phyloP scores from a whole-genome alignment of 2,113 vertebrate genomes.

The Telmatochromis brichardi region DNA sequence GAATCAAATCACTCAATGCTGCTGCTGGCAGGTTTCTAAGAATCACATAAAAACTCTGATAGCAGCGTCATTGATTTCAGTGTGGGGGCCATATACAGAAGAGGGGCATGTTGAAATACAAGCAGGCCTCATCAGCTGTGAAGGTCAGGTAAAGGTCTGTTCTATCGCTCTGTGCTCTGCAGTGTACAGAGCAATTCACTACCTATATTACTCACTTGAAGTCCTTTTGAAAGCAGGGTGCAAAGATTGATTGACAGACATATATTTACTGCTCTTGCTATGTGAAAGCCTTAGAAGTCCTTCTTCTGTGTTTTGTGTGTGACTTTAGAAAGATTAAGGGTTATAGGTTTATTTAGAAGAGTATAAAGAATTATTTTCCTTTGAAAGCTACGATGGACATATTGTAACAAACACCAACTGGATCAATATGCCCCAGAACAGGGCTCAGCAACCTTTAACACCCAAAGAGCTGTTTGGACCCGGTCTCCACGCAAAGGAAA shows the following conservation, averaged over 20 bases:
- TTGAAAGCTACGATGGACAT: neutral
- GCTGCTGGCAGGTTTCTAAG: conserved; percentile 36
- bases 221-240: neutral
- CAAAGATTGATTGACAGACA: neutral
- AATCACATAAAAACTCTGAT: neutral
- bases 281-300: neutral
- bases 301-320: neutral
- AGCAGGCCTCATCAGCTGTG: conserved; percentile 4
- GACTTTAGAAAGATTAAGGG: neutral
- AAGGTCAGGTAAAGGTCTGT: conserved; percentile 46
- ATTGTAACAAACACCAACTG: neutral
- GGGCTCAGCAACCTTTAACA: neutral
- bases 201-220: neutral
- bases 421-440: neutral
- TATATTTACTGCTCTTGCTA: neutral
- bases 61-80: conserved; percentile 43
- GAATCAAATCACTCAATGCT: conserved; percentile 52
- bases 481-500: no score
- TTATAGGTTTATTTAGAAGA: neutral
- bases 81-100: neutral
- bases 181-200: neutral
- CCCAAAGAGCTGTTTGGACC: no score
- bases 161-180: conserved; percentile 5
- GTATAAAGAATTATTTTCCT: neutral
- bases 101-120: conserved; percentile 27